Evolutionary conservation across 64 coral and sea anemone species (phyloP).

Genomic region (Platygyra sinensis): DNA sequence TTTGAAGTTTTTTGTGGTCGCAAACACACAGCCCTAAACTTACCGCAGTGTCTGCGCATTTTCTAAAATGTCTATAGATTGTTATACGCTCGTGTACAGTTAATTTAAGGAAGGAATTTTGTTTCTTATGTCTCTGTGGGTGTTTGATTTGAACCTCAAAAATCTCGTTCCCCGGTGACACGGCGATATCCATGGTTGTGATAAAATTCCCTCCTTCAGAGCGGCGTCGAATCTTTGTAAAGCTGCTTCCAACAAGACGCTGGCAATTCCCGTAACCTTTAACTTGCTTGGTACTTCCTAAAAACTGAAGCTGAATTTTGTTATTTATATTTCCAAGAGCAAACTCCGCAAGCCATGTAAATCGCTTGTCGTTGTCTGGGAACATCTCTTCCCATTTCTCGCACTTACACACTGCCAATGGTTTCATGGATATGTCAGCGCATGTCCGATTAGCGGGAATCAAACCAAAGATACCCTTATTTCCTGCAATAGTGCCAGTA

Average conservation of each 20-base stretch:
- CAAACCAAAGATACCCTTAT: constrained; percentile 68
- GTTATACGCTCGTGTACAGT: constrained; percentile 64
- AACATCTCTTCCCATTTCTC: constrained; percentile 73
- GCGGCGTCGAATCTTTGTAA: constrained; percentile 78
- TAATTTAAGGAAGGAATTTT: constrained; percentile 43
- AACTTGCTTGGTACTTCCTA: constrained; percentile 20
- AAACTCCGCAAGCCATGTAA: constrained; percentile 89
- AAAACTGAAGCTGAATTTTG: constrained; percentile 73
- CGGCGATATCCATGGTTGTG: constrained; percentile 87
- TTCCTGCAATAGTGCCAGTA: not conserved
- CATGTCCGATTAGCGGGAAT: constrained; percentile 79
- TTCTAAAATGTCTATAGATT: constrained; percentile 79
- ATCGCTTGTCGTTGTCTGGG: constrained; percentile 73
- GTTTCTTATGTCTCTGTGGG: constrained; percentile 10
- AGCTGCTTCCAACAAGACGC: constrained; percentile 61
- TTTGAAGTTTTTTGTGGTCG: constrained; percentile 32
- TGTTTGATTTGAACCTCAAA: constrained; percentile 85
- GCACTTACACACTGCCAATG: constrained; percentile 85
- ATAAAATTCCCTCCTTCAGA: constrained; percentile 17
- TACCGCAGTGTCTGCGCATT: constrained; percentile 67
- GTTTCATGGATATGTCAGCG: constrained; percentile 72
- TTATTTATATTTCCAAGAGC: constrained; percentile 90
- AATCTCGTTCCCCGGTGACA: constrained; percentile 72
- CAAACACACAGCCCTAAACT: constrained; percentile 80
- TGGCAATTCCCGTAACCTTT: constrained; percentile 86